A percentile compares a stretch with the other conserved stretches of the same genome.
phyloP scores from a whole-genome alignment of 2,888 invertebrate species.

The Tenthredo distinguenda region DNA sequence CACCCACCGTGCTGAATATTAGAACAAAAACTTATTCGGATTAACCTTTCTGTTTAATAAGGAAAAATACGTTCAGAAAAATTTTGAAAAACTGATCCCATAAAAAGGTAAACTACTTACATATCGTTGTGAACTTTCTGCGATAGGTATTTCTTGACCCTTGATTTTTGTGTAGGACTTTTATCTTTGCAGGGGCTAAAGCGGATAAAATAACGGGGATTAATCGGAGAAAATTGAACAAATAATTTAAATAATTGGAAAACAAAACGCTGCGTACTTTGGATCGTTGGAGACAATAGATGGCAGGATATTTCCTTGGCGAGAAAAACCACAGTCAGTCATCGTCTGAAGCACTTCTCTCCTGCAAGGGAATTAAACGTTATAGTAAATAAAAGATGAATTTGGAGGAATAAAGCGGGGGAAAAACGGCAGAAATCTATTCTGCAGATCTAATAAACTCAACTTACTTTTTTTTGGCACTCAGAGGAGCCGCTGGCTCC shows the following conservation, averaged over 20 bases:
- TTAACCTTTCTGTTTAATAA: not conserved
- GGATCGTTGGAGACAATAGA: slow-evolving; percentile 78
- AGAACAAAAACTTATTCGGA: slow-evolving; percentile 40
- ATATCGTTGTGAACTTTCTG: slow-evolving; percentile 65
- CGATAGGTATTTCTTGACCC: slow-evolving; percentile 66
- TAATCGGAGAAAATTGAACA: slow-evolving; percentile 35
- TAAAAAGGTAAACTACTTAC: slow-evolving; percentile 62
- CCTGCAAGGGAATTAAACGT: slow-evolving; percentile 77
- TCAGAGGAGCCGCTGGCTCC: slow-evolving; percentile 81
- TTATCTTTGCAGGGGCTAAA: slow-evolving; percentile 66
- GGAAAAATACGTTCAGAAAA: not conserved
- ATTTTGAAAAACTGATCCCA: not conserved
- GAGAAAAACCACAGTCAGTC: slow-evolving; percentile 81
- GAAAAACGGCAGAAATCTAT: too few species aligned
- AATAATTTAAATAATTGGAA: slow-evolving; percentile 39
- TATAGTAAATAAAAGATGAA: not conserved
- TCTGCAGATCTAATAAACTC: not conserved
- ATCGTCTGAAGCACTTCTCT: slow-evolving; percentile 82
- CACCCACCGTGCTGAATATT: slow-evolving; percentile 63
- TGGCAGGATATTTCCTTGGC: slow-evolving; percentile 80
- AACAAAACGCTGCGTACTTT: slow-evolving; percentile 79
- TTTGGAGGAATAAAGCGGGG: not conserved
- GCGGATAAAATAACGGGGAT: slow-evolving; percentile 52
- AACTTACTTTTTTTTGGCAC: slow-evolving; percentile 85
- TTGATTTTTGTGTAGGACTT: slow-evolving; percentile 65